Percentiles rank a stretch among this genome's conserved stretches.
phyloP scores from a whole-genome alignment of 2,888 invertebrate species.

The Epiblema foenella region DNA sequence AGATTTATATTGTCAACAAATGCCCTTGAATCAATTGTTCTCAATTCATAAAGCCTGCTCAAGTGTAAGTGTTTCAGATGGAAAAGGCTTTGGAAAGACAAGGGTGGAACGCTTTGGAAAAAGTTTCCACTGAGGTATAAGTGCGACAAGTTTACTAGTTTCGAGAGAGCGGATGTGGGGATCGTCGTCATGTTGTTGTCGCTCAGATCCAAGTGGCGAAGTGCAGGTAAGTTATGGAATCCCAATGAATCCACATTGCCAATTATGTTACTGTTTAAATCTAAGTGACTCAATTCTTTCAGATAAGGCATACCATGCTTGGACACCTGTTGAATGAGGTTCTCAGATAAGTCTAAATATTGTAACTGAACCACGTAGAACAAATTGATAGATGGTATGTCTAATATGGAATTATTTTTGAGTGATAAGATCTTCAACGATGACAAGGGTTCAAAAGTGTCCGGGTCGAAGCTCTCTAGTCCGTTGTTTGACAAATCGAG shows the following conservation, averaged over 20 bases:
- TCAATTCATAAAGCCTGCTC: constrained; percentile 87
- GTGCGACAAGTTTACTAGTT: constrained; percentile 90
- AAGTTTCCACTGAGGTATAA: constrained; percentile 92
- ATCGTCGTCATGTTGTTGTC: constrained; percentile 92
- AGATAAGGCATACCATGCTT: constrained; percentile 90
- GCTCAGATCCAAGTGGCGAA: constrained; percentile 90
- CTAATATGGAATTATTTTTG: constrained; percentile 91
- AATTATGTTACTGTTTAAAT: constrained; percentile 91
- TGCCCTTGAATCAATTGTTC: constrained; percentile 90
- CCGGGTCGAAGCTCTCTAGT: constrained; percentile 89
- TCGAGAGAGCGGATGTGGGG: constrained; percentile 90
- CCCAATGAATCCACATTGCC: constrained; percentile 88
- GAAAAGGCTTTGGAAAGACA: constrained; percentile 93
- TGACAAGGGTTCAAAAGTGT: constrained; percentile 88
- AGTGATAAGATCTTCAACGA: constrained; percentile 90
- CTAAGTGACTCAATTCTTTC: constrained; percentile 88
- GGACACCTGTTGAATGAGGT: constrained; percentile 90
- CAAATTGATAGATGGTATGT: constrained; percentile 89
- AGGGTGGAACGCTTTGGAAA: constrained; percentile 88
- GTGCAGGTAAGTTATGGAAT: constrained; percentile 89
- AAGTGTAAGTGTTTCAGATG: constrained; percentile 91
- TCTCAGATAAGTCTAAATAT: constrained; percentile 90
- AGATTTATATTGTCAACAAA: constrained; percentile 94
- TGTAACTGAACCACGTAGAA: constrained; percentile 88
- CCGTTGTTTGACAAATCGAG: constrained; percentile 91